Base-by-base conservation (phyloP, 2,888 invertebrate genomes). In the Nowickia ferox region DNA sequence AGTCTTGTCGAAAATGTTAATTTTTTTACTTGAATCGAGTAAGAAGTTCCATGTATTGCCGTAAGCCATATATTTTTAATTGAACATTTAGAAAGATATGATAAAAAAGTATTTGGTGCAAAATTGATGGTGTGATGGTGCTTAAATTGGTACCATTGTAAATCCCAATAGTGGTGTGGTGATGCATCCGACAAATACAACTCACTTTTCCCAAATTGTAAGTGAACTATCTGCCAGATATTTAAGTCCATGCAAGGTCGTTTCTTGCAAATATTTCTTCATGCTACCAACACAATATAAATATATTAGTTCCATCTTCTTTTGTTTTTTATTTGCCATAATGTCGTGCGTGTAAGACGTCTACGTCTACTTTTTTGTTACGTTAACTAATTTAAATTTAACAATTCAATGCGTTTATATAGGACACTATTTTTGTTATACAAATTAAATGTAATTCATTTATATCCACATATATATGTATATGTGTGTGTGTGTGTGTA, bases 171-270 rank as follows among this genome's bases (percentile, higher is more conserved):
- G 30, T 30, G 30, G 30, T 30, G 4, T 4, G 30, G 30, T 30
- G 30, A 6, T 30, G 30, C 30, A 30, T 30, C 3, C 4, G 4
- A 30, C 4, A 30, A 30, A 8, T 0, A 19, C 5, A 51, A 76
- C 69, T 69, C 59, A 91, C 91, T 91, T 89, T 75, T 91, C 91
- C 90, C 90, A 91, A 9, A 87, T 87, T 51, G 84, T 90, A 0
- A 91, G 82, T 9, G 82, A 78, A 1, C 87, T 76, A 46, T 91
- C 90, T 0, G 89, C 89, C 5, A 91, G 88, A 88, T 90, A 91
- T 57, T 90, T 91, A 0, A 91, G 87, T 2, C 91, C 91, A 86
- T 91, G 91, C 38, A 91, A 51, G 1, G 91, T 89, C 1, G 91
- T 91, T 81, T 90, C 88, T 15, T 78, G 88, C 0, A 91, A 72